Evolutionary conservation across 2,113 vertebrate genomes (phyloP).

Genomic region (Oryctolagus cuniculus): DNA sequence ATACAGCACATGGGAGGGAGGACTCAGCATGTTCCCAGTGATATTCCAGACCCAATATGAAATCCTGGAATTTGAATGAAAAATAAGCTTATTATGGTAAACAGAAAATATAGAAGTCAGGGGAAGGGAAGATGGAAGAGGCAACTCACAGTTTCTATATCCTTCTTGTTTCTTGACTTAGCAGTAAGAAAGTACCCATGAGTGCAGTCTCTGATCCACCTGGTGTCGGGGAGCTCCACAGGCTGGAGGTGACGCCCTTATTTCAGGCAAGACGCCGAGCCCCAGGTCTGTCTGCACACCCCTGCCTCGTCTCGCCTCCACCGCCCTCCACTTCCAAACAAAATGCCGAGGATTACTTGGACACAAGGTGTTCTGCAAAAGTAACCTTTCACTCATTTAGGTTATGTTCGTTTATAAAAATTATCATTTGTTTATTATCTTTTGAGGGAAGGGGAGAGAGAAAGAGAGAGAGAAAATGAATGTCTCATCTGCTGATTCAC

Average conservation of each 20-base stretch:
- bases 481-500: too few relatives aligned
- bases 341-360: not conserved
- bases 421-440: too few relatives aligned
- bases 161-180: constrained; percentile 17
- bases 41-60: constrained; percentile 31
- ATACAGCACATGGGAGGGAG: not conserved
- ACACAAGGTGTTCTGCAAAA: not conserved
- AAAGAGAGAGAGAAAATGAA: too few relatives aligned
- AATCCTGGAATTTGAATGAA: constrained; percentile 49
- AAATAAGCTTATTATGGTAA: not conserved
- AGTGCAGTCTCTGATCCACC: not conserved
- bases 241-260: not conserved
- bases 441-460: too few relatives aligned
- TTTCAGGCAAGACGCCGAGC: not conserved
- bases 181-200: constrained; percentile 6
- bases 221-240: not conserved
- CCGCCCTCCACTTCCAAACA: not conserved
- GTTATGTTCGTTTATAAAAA: too few relatives aligned
- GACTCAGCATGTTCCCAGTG: not conserved
- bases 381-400: not conserved
- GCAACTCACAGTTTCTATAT: not conserved
- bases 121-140: constrained; percentile 45
- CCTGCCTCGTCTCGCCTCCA: not conserved
- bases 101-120: constrained; percentile 15
- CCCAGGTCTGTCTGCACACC: not conserved